Conservation (phyloP, 1,140 invertebrate genomes). For the Drosophila santomea region DNA sequence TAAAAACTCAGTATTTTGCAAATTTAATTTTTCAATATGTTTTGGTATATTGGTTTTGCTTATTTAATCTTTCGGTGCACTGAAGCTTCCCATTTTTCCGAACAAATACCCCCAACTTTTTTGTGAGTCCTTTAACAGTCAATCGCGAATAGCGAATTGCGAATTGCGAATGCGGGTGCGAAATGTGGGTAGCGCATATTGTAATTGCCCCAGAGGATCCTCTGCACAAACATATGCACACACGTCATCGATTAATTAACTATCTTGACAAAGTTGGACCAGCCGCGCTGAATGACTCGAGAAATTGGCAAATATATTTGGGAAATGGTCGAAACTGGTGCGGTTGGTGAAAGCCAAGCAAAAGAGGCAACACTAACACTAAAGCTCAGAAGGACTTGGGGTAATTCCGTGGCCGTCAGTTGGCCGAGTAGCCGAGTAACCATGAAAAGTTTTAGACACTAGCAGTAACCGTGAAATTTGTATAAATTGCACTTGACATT, state of each 20-base stretch:
- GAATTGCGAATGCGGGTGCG: not conserved
- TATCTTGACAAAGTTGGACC: slow-evolving; percentile 8
- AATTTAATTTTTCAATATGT: too few species aligned
- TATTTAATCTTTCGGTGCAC: too few species aligned
- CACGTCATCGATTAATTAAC: slow-evolving; percentile 38
- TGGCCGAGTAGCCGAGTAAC: slow-evolving; percentile 53
- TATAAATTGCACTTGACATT: slow-evolving; percentile 81
- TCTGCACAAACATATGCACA: not conserved
- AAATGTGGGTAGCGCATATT: slow-evolving; percentile 10
- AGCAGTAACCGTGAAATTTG: slow-evolving; percentile 68
- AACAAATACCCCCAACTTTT: not conserved
- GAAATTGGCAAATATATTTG: not conserved
- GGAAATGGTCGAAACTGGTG: not conserved
- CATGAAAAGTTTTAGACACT: slow-evolving; percentile 67
- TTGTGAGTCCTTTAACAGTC: not conserved
- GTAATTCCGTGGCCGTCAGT: slow-evolving; percentile 35
- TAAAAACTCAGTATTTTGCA: too few species aligned
- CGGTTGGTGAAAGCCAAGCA: not conserved
- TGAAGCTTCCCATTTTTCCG: not conserved
- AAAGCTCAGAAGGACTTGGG: slow-evolving; percentile 2
- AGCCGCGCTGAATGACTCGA: slow-evolving; percentile 7
- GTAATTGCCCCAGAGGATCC: slow-evolving; percentile 8
- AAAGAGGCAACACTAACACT: not conserved
- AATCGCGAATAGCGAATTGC: not conserved
- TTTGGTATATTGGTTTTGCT: too few species aligned